Conservation (phyloP, 2,797 vertebrate species). For the Paguma larvata region DNA sequence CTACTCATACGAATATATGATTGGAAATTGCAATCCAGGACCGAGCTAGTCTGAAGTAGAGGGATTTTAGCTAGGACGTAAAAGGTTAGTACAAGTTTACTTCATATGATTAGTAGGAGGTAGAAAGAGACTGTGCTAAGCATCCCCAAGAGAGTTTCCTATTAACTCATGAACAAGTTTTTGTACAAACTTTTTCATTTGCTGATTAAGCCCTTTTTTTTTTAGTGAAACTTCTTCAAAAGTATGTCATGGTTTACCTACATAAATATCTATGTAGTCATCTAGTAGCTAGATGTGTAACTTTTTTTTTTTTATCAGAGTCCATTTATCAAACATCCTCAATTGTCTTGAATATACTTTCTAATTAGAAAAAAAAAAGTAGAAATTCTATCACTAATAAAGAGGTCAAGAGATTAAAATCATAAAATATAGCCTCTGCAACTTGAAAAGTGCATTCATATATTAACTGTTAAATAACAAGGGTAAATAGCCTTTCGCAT, state of each 20-base stretch:
- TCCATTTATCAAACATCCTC: neutral
- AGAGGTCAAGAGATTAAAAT: neutral
- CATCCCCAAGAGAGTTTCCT: neutral
- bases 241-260: neutral
- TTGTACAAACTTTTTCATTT: neutral
- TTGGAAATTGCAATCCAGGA: conserved; percentile 40
- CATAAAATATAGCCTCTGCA: neutral
- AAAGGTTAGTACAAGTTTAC: neutral
- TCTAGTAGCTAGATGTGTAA: neutral
- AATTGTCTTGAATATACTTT: neutral
- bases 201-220: neutral
- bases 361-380: neutral
- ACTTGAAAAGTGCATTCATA: neutral
- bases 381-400: neutral
- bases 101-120: neutral
- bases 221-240: neutral
- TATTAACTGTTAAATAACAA: neutral
- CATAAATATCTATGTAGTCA: neutral
- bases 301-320: conserved; percentile 17
- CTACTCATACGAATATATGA: neutral
- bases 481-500: neutral
- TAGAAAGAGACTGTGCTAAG: neutral
- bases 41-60: conserved; percentile 17
- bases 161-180: neutral
- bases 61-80: neutral